These are phyloP conservation scores for Odiellus spinosus DNA, from an alignment of 2,888 invertebrate genomes.

Conservation along the genomic window DNA sequence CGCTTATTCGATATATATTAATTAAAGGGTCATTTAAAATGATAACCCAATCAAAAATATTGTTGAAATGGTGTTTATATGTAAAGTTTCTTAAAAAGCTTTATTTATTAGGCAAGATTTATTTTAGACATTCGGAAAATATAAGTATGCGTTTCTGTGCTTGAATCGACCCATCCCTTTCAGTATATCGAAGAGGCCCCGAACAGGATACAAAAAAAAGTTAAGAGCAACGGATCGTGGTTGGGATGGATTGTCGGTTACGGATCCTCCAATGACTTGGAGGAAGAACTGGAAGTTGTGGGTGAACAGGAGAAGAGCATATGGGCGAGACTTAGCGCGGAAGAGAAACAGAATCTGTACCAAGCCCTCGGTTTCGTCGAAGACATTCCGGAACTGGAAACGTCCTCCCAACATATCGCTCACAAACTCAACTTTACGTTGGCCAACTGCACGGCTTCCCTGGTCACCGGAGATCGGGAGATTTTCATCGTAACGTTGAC, in stretches of 20 bases:
- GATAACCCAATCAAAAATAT: no score
- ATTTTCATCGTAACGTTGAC: conserved; percentile 53
- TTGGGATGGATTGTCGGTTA: conserved; percentile 6
- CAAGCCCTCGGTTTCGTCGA: conserved; percentile 47
- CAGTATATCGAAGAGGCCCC: conserved; percentile 24
- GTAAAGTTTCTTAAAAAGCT: no score
- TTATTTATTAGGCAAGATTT: not conserved
- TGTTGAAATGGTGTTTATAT: no score
- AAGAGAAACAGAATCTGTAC: conserved; percentile 44
- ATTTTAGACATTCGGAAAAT: not conserved
- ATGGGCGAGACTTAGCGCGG: conserved; percentile 46
- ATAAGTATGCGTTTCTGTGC: conserved; percentile 2
- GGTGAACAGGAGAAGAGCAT: conserved; percentile 39
- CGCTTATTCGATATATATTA: not conserved
- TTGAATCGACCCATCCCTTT: not conserved
- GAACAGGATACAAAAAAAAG: conserved; percentile 21
- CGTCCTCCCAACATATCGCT: conserved; percentile 18
- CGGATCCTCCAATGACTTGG: no score
- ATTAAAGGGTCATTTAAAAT: not conserved
- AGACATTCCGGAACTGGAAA: conserved; percentile 23
- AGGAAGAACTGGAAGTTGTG: conserved; percentile 36
- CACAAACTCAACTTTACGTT: conserved; percentile 56
- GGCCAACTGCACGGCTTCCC: conserved; percentile 50
- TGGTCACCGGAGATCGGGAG: conserved; percentile 50
- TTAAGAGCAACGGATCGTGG: conserved; percentile 10